phyloP scores from a whole-genome alignment of 2,113 vertebrate genomes.

The Carassius gibelio region DNA sequence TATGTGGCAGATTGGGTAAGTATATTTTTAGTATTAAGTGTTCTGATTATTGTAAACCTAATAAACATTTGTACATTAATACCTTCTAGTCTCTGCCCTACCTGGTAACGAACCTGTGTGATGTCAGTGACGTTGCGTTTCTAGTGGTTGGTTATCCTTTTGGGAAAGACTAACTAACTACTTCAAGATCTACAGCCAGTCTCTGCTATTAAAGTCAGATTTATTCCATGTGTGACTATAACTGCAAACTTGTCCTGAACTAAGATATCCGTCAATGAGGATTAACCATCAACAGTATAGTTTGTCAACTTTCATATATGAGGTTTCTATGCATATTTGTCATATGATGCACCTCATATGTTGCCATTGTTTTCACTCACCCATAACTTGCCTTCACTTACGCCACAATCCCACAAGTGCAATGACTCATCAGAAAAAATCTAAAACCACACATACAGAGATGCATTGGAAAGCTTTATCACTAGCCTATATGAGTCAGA shows the following conservation, averaged over 20 bases:
- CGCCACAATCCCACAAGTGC: not conserved
- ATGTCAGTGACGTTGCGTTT: slow-evolving; percentile 85
- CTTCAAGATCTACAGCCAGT: not conserved
- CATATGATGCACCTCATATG: not conserved
- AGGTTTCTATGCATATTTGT: slow-evolving; percentile 12
- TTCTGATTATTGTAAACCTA: too few relatives aligned
- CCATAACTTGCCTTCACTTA: not conserved
- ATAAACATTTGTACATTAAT: too few relatives aligned
- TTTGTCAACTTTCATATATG: not conserved
- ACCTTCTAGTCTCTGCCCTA: too few relatives aligned
- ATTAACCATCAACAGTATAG: not conserved
- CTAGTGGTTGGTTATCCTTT: slow-evolving; percentile 97
- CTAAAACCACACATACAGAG: not conserved
- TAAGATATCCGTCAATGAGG: not conserved
- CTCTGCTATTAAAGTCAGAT: not conserved
- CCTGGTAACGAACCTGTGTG: too few relatives aligned
- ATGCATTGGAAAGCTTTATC: not conserved
- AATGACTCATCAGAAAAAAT: not conserved
- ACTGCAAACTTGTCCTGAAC: not conserved
- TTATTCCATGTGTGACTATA: not conserved
- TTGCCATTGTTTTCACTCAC: not conserved
- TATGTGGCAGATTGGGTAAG: too few relatives aligned
- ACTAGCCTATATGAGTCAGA: not conserved
- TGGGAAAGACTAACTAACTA: slow-evolving; percentile 79
- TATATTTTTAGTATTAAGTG: too few relatives aligned